Evolutionary conservation across 2,113 vertebrate species (phyloP).

Genomic region (Amblyornis subalaris): DNA sequence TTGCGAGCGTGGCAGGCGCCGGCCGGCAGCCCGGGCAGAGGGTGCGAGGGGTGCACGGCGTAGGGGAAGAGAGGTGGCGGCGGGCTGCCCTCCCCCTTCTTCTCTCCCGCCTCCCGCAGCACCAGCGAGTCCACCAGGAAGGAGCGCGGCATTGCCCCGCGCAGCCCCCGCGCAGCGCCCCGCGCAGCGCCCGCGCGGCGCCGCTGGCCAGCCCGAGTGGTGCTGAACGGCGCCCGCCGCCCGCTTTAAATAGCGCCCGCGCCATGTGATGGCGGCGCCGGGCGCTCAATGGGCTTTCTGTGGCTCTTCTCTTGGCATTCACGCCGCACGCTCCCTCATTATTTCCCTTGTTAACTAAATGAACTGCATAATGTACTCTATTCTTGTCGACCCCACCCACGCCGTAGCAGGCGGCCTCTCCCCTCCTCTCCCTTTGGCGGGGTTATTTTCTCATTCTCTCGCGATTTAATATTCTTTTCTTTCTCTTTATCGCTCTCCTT

Average conservation of each 20-base stretch:
- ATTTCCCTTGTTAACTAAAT: slow-evolving; percentile 99
- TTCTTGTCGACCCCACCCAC: slow-evolving; percentile 99
- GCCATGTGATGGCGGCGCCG: slow-evolving; percentile 93
- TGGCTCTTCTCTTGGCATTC: slow-evolving; percentile 97
- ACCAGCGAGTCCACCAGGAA: slow-evolving; percentile 97
- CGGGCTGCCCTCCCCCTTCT: slow-evolving; percentile 80
- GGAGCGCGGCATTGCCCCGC: slow-evolving; percentile 88
- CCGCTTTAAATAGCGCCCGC: slow-evolving; percentile 87
- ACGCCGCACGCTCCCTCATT: slow-evolving; percentile 98
- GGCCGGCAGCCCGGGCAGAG: slow-evolving; percentile 81
- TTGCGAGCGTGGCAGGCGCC: slow-evolving; percentile 92
- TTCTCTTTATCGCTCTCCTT: slow-evolving; percentile 67
- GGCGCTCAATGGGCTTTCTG: slow-evolving; percentile 97
- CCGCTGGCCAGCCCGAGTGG: slow-evolving; percentile 90
- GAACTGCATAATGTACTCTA: slow-evolving; percentile 99
- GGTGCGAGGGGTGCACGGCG: slow-evolving; percentile 86
- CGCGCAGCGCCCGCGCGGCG: slow-evolving; percentile 52
- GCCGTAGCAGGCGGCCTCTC: slow-evolving; percentile 86
- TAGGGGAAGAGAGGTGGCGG: slow-evolving; percentile 89
- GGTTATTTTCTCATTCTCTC: slow-evolving; percentile 83
- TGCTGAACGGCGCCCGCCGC: slow-evolving; percentile 85
- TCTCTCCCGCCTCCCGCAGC: slow-evolving; percentile 88
- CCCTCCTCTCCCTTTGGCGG: slow-evolving; percentile 71
- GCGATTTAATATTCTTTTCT: slow-evolving; percentile 86
- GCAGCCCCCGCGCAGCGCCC: slow-evolving; percentile 5